Evolutionary conservation across 2,888 invertebrate genomes (phyloP), one percentile per base, ranked within the genome.

Genomic region (Cephus nigrinus): DNA sequence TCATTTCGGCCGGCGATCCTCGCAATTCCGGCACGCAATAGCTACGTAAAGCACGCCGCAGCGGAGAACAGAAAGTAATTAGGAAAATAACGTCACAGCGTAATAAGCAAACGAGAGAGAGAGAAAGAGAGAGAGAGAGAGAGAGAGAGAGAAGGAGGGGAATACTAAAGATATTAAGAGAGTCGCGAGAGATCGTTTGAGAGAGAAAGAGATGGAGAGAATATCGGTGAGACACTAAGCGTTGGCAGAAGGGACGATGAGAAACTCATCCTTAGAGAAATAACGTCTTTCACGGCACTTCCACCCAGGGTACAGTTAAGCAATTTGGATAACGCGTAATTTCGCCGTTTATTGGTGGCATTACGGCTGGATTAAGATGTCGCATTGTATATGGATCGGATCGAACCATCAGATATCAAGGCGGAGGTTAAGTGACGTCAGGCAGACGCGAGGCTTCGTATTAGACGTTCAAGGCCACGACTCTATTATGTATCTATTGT

Each of bases 71-170:
- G 68, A 12, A 75, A 69, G 74, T 77, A 77, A 77, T 77, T 77
- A 74, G 74, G 73, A 73, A 77, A 77, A 77, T 77, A 77, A 77
- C 73, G 73, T 74, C 74, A 35, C 77, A n/a, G 68, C n/a, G 34
- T 74, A 68, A 68, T 68, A 68, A 76, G 36, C 68, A 33, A 55
- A 68, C 74, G 68, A 68, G 34, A 15, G 33, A 32, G 15, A 30
- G 30, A 34, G 11, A 34, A 9, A 34, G 76, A 35, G 33, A 36
- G 32, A 34, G 69, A 68, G 73, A 36, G 75, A 12, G 35, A 12
- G 35, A 12, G 68, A 31, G 34, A 15, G 34, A 69, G 77, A 73
- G 40, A 35, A 68, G 71, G 68, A 68, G 68, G 30, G 36, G 69
- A 68, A 74, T 55, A 31, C 40, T 23, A 32, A 75, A 76, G 30